These are phyloP conservation scores for Cladopsammia gracilis DNA, from an alignment of 64 coral and sea anemone genomes.

Conservation along the genomic window DNA sequence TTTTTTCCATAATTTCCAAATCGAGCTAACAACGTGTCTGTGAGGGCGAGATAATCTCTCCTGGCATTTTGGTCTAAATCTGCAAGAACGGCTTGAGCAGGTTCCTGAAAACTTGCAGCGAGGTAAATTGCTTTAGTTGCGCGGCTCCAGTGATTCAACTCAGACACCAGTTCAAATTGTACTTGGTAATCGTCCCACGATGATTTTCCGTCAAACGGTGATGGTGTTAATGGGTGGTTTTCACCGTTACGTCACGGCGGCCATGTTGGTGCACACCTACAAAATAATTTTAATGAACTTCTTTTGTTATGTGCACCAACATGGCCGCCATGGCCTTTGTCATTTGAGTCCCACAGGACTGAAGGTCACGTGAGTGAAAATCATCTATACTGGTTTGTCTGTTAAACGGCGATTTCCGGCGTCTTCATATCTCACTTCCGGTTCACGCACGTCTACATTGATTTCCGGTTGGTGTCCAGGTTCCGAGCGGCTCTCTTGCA, in stretches of 20 bases:
- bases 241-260: no score
- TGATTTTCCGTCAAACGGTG: conserved; percentile 22
- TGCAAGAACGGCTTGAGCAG: conserved; percentile 34
- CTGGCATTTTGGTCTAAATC: conserved; percentile 8
- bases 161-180: conserved; percentile 50
- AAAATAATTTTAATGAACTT: no score
- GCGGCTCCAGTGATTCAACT: conserved; percentile 33
- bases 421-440: no score
- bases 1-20: conserved; percentile 33
- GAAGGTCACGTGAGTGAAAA: no score
- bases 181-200: conserved; percentile 56
- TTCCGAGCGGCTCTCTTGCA: not conserved
- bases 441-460: not conserved
- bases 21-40: not conserved
- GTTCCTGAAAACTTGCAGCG: conserved; percentile 29
- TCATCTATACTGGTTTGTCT: no score
- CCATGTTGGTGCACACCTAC: no score
- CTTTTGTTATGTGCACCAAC: no score
- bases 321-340: no score
- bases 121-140: conserved; percentile 47
- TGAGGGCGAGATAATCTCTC: no score
- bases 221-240: not conserved
- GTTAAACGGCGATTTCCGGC: no score
- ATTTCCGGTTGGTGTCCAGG: no score
- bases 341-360: no score